Conservation (phyloP, 2,113 vertebrate genomes). For the Ciconia boyciana region DNA sequence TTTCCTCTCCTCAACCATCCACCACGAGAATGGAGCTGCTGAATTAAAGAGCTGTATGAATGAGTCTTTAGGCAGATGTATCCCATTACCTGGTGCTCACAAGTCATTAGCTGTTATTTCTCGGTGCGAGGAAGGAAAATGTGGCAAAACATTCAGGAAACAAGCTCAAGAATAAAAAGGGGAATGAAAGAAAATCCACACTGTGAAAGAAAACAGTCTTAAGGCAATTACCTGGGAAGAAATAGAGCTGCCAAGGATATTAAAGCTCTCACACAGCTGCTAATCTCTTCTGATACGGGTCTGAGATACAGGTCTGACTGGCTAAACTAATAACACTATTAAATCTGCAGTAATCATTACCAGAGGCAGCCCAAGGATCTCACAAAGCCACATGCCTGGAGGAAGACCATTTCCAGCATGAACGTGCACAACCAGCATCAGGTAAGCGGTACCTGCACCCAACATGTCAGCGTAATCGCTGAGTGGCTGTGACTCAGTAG, state of each 20-base stretch:
- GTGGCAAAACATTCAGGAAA: not conserved
- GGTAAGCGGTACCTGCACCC: not conserved
- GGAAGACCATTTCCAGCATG: not conserved
- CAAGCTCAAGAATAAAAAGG: not conserved
- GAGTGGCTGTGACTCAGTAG: not conserved
- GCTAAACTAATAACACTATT: slow-evolving; percentile 23
- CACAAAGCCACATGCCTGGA: not conserved
- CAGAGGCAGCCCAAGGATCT: slow-evolving; percentile 8
- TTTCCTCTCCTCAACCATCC: not conserved
- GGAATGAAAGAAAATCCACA: not conserved
- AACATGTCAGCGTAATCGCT: not conserved
- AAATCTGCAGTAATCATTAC: not conserved
- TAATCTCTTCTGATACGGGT: slow-evolving; percentile 56
- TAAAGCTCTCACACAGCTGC: slow-evolving; percentile 24
- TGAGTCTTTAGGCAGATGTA: not conserved
- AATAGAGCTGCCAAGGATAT: slow-evolving; percentile 41
- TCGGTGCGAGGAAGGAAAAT: not conserved
- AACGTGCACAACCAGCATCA: not conserved
- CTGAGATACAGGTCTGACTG: slow-evolving; percentile 50
- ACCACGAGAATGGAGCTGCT: not conserved
- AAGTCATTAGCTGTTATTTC: not conserved
- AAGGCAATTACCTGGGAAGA: slow-evolving; percentile 38
- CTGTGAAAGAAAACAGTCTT: slow-evolving; percentile 19
- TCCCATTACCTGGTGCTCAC: not conserved
- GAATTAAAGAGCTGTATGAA: not conserved